Base-by-base conservation (phyloP, 2,113 vertebrate genomes). In the Phalacrocorax aristotelis region DNA sequence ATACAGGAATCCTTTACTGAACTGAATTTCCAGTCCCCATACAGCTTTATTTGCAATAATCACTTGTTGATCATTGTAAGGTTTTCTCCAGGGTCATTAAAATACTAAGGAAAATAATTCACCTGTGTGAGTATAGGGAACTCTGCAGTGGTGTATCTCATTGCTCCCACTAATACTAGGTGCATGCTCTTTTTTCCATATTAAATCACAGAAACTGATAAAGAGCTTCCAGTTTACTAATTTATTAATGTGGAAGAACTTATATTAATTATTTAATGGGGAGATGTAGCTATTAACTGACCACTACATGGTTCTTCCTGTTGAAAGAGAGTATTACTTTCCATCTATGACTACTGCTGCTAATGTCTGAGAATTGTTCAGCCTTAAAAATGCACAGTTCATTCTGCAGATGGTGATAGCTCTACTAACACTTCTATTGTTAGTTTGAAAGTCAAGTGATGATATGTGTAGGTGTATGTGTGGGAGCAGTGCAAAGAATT, bases 401-500 rank as follows among this genome's bases (percentile, higher is more conserved):
- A 97, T 95, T 98, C 95, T 98, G 97, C 98, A 98, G 98, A 98
- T 98, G 98, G 98, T 98, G 97, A 97, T 97, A 98, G 83, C 90
- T 98, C 95, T 96, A 96, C 98, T 97, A 98, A 98, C 96, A 97
- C 86, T 94, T 97, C 98, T 98, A 98, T 98, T 98, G 98, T 98
- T 98, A 98, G 98, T 90, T 55, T 97, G 96, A 98, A 98, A 98
- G 97, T 98, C 98, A 98, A 98, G 97, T 89, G 96, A 98, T 98
- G 97, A 97, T 98, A 96, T 93, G 96, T 98, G 98, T 98, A 98
- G 98, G 98, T 92, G 98, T 95, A 68, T 96, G 96, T 97, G 98
- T 98, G 97, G 98, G 98, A 98, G 97, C 95, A 97, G 96, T 97
- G 97, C 97, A 98, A 98, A 98, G 97, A 98, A 98, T 97, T 98